Base-by-base conservation (phyloP, 2,113 vertebrate genomes). In the Pangasianodon hypophthalmus region DNA sequence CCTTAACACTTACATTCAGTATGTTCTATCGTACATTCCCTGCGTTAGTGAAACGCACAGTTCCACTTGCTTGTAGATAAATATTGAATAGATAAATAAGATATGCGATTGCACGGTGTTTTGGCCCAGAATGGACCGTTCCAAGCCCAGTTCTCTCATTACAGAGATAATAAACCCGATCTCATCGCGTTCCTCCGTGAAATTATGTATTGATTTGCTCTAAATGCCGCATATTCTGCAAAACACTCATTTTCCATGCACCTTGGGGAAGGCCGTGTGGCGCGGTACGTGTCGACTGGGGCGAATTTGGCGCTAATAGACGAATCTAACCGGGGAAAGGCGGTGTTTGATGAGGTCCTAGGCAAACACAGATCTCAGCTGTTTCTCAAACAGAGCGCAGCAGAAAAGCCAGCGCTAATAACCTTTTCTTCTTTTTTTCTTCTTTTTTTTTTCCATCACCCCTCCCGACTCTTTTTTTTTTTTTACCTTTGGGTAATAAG, bases 401-500 rank as follows among this genome's bases (percentile, higher is more conserved):
- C 62, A 84, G 73, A 87, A 21, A 92, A 87, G 92, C 26, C 54
- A 67, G 54, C 32, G 67, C 88, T 92, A 90, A 91, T 91, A 92
- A 91, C 92, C 88, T 93, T 91, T 93, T 92, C 91, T 90, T 91
- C 67, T 87, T 46, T 69, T 46, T 24, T 71, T 71, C 67, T 86
- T 80, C 56, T 0, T 52, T 90, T 82, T 90, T 82, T 32, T 52
- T 86, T 9, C 32, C 19, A 67, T 2, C 26, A 9, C 24, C 46
- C 18, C 84, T 60, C 81, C 52, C 52, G 16, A 7, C 73, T 73
- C 1, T 29, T 80, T 6, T 14, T 13, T 58, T 94, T 94, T 80
- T 87, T 93, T 94, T 93, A 83, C 93, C 93, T 94, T 92, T 89
- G 90, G 93, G 94, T 95, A 94, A 94, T 91, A 92, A 94, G 95